Evolutionary conservation across 2,113 vertebrate genomes (phyloP), one percentile per base, ranked within the genome.

Genomic region (Ictalurus furcatus): DNA sequence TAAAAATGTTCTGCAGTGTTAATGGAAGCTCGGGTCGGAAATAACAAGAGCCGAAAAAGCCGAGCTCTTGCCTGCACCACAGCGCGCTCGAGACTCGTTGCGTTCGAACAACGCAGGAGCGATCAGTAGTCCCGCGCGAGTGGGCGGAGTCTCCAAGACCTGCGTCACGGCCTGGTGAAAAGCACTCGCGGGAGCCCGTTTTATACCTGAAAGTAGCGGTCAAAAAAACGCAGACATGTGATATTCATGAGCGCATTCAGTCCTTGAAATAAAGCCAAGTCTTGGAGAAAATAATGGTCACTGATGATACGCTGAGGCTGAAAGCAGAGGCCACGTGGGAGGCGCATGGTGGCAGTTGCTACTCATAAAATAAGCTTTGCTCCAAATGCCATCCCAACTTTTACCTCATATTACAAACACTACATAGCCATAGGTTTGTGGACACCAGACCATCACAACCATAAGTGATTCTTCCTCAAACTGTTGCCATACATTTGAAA

Each of bases 201-300:
- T 78, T 89, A 63, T 85, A 79, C 37, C 88, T 8, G 85, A 12
- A 58, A 52, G 28, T 37, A 59, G 52, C 6, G 21, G 21, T 61
- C 34, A 34, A 88, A 61, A 67, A 52, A 6, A 4, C 56, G 8
- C 4, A 54, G 17, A 16, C 28, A 23, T 52, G 58, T 40, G 85
- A 85, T 89, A 89, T 89, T 89, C 88, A 89, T 85, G 83, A 85
- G 73, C 58, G 37, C 19, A 69, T 54, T 67, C 30, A 40, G 4
- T 44, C 48, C 30, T 25, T 58, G 30, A n/a, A 88, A 63, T 16
- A 30, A 88, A 82, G 63, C 8, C 8, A 40, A 8, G 23, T 40
- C 78, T 44, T 44, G 30, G 25, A 40, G 76, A 37, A 52, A 9
- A 81, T 8, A 81, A 52, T 30, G n/a, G 65, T 16, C 44, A 52